A percentile compares a stretch with the other conserved stretches of the same genome.
Evolutionary conservation across 2,888 invertebrate species (phyloP).

Genomic region (Agonopterix subpropinquella): DNA sequence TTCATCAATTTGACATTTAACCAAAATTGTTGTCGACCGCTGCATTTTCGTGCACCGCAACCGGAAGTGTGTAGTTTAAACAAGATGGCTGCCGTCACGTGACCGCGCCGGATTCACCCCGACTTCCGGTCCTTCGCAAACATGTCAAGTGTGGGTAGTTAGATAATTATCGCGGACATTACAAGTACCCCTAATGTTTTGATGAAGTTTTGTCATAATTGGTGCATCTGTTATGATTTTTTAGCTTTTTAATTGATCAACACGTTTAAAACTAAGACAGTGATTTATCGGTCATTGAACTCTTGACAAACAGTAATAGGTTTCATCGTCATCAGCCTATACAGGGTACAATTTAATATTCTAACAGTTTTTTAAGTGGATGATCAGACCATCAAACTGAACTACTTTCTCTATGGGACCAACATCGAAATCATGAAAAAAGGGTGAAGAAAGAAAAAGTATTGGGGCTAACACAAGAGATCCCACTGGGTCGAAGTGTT

Average conservation of each 20-base stretch:
- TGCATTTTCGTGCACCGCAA: slow-evolving; percentile 37
- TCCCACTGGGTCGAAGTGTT: no score
- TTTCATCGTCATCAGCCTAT: no score
- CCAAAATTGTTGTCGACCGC: slow-evolving; percentile 43
- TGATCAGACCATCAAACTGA: no score
- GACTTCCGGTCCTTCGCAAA: slow-evolving; percentile 36
- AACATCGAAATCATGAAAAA: no score
- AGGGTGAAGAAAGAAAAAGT: no score
- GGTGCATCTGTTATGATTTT: slow-evolving; percentile 61
- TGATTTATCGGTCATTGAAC: no score
- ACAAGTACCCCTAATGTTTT: slow-evolving; percentile 45
- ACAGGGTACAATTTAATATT: no score
- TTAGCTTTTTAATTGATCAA: slow-evolving; percentile 2
- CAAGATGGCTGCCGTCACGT: slow-evolving; percentile 71
- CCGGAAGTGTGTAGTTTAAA: slow-evolving; percentile 65
- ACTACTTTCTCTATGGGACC: no score
- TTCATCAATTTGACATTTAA: slow-evolving; percentile 11
- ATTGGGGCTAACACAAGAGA: no score
- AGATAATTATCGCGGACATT: slow-evolving; percentile 55
- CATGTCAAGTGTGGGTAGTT: slow-evolving; percentile 70
- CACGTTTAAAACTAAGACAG: background rate
- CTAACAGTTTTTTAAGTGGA: no score
- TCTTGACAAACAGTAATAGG: no score
- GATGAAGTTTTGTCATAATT: slow-evolving; percentile 31
- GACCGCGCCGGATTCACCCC: slow-evolving; percentile 65